Percentiles rank a stretch among this genome's conserved stretches.
These are phyloP conservation scores for Chitala chitala DNA, from an alignment of 2,113 vertebrate species.

Conservation along the genomic window DNA sequence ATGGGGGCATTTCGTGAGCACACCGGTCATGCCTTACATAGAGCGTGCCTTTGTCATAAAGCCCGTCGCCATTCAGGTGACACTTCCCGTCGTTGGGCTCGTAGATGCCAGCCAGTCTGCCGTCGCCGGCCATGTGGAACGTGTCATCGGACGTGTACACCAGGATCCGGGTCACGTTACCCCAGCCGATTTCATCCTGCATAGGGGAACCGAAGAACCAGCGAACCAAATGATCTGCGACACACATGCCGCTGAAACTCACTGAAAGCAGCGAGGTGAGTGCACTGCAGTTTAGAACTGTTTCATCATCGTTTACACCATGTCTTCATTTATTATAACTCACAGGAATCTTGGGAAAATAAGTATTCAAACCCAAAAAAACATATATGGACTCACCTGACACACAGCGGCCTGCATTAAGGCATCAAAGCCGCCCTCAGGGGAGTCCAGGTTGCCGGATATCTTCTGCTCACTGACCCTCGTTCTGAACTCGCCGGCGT, in stretches of 20 bases:
- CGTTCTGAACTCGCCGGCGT: conserved; percentile 51
- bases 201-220: not conserved
- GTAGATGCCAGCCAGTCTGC: conserved; percentile 65
- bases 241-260: not conserved
- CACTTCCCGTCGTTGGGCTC: conserved; percentile 65
- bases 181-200: conserved; percentile 69
- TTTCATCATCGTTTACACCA: no score
- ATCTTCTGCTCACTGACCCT: conserved; percentile 63
- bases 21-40: conserved; percentile 44
- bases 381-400: conserved; percentile 61
- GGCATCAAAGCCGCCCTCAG: conserved; percentile 71
- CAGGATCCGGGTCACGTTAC: conserved; percentile 64
- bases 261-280: no score
- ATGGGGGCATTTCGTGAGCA: not conserved
- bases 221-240: not conserved
- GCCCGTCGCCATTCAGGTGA: conserved; percentile 59
- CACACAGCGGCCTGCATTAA: conserved; percentile 71
- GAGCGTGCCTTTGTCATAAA: conserved; percentile 52
- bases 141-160: conserved; percentile 74
- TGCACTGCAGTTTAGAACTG: no score
- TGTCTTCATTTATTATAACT: no score
- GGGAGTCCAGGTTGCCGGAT: conserved; percentile 68
- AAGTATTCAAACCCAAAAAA: no score
- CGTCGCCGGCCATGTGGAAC: conserved; percentile 73
- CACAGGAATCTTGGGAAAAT: no score